Conservation (phyloP, 1,140 invertebrate species). For the Cyphomyrmex costatus region DNA sequence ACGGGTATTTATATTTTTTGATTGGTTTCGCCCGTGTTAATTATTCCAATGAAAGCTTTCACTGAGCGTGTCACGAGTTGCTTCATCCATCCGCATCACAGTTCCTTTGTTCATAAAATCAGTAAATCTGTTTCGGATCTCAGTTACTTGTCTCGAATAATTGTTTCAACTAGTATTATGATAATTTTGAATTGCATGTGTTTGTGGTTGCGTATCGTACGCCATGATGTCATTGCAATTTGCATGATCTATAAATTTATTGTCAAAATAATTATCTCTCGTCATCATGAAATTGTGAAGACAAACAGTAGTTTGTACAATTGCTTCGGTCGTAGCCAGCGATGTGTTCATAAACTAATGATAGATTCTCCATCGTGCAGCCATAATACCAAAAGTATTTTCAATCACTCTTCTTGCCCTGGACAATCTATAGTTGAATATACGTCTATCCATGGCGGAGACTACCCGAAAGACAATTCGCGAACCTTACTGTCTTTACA, state of each 20-base stretch:
- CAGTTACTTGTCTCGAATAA: not conserved
- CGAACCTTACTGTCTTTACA: no score
- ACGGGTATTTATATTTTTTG: no score
- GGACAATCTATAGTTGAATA: constrained; percentile 17
- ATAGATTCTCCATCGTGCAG: not conserved
- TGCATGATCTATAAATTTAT: not conserved
- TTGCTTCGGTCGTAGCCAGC: constrained; percentile 7
- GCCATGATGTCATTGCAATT: not conserved
- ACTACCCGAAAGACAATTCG: no score
- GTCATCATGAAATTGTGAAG: not conserved
- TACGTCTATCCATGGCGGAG: no score
- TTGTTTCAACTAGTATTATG: not conserved
- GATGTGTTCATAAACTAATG: not conserved
- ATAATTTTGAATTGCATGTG: not conserved
- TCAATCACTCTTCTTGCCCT: not conserved
- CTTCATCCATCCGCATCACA: no score
- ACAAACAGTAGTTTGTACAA: not conserved
- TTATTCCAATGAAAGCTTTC: no score
- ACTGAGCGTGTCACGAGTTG: no score
- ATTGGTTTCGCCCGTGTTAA: no score
- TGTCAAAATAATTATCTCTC: not conserved
- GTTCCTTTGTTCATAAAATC: constrained; percentile 5
- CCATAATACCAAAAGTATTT: not conserved
- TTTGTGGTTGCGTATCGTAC: not conserved
- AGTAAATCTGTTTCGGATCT: not conserved